Evolutionary conservation across 2,113 vertebrate genomes (phyloP).

Genomic region (Myanophis thanlyinensis): DNA sequence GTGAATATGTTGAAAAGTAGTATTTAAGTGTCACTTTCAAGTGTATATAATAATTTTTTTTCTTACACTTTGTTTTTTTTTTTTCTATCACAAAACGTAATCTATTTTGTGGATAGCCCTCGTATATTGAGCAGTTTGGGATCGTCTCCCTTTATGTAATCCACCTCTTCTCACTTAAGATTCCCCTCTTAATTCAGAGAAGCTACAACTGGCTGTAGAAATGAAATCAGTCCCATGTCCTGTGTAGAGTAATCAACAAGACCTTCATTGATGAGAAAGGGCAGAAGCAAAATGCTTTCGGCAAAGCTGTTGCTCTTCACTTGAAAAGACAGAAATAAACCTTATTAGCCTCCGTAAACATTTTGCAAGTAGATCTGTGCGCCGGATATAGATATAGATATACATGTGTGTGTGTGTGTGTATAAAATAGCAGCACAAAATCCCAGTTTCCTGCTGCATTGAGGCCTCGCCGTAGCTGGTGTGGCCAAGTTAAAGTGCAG

Average conservation of each 20-base stretch:
- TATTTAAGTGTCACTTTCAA: too few relatives aligned
- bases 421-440: neutral
- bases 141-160: constrained; percentile 40
- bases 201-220: constrained; percentile 42
- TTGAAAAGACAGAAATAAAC: constrained; percentile 75
- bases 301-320: constrained; percentile 71
- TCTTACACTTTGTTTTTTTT: too few relatives aligned
- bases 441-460: constrained; percentile 70
- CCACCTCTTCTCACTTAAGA: constrained; percentile 20
- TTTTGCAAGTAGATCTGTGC: constrained; percentile 73
- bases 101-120: too few relatives aligned
- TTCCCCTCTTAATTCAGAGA: constrained; percentile 33
- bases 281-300: constrained; percentile 68
- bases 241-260: constrained; percentile 63
- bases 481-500: constrained; percentile 80
- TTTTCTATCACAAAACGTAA: too few relatives aligned
- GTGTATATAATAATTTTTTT: too few relatives aligned
- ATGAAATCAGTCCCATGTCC: constrained; percentile 64
- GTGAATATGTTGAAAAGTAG: too few relatives aligned
- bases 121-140: neutral
- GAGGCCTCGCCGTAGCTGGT: constrained; percentile 79
- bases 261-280: constrained; percentile 71
- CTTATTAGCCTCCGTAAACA: constrained; percentile 72
- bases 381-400: constrained; percentile 61
- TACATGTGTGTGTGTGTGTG: too few relatives aligned